Percentiles rank a stretch among this genome's conserved stretches.
Evolutionary conservation across 2,113 vertebrate genomes (phyloP).

Genomic region (Actenoides hombroni): DNA sequence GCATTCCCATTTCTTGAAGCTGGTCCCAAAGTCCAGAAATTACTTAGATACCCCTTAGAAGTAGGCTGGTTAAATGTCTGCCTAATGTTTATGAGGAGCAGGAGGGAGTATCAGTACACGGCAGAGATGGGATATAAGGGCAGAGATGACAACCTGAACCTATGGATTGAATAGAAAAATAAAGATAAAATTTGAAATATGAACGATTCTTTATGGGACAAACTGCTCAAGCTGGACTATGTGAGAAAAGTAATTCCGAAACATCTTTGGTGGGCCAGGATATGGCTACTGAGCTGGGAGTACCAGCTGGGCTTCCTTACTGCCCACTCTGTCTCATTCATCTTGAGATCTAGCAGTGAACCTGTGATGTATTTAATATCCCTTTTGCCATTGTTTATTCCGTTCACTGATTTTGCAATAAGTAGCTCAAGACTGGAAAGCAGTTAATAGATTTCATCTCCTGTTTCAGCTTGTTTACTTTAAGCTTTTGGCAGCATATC

Average conservation of each 20-base stretch:
- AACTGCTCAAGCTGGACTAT: background rate
- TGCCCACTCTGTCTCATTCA: background rate
- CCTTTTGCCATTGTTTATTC: conserved; percentile 18
- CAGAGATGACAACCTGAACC: background rate
- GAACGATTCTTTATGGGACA: background rate
- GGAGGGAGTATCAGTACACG: background rate
- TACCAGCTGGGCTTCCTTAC: background rate
- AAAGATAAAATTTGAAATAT: background rate
- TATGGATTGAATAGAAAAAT: background rate
- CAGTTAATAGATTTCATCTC: conserved; percentile 38
- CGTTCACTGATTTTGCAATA: background rate
- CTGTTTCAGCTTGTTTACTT: conserved; percentile 49
- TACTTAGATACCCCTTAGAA: background rate
- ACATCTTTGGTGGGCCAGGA: background rate
- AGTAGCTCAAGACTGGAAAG: conserved; percentile 31
- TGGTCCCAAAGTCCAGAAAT: background rate
- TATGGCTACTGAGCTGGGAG: background rate
- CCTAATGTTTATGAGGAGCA: background rate
- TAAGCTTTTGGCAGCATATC: background rate
- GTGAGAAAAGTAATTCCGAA: background rate
- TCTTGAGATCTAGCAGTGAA: background rate
- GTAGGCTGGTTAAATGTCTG: background rate
- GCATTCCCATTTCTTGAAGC: background rate
- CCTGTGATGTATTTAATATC: background rate
- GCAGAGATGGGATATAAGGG: background rate